Evolutionary conservation across 2,888 invertebrate species (phyloP).

Genomic region (Folsomia candida): DNA sequence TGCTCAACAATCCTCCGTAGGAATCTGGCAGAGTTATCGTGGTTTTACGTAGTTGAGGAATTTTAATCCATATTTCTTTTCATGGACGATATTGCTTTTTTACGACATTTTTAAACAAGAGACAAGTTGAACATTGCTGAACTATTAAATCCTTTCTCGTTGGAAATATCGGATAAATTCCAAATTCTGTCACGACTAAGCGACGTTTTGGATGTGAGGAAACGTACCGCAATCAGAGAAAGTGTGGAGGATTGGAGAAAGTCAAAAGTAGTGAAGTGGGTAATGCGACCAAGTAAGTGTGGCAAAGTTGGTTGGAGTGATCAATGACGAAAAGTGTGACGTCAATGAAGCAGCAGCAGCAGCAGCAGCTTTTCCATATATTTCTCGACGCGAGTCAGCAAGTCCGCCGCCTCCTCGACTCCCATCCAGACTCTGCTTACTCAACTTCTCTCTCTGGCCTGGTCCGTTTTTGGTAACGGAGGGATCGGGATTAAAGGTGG

Average conservation of each 20-base stretch:
- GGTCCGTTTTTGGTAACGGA: background rate
- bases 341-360: background rate
- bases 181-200: background rate
- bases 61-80: background rate
- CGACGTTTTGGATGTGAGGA: background rate
- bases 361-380: background rate
- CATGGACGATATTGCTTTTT: background rate
- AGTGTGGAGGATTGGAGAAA: background rate
- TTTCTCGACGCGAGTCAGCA: background rate
- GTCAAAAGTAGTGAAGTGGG: background rate
- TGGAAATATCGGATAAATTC: background rate
- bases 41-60: too few relatives aligned
- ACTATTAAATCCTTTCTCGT: background rate
- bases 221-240: background rate
- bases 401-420: background rate
- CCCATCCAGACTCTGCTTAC: background rate
- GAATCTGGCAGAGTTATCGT: too few relatives aligned
- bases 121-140: background rate
- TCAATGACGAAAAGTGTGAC: slow-evolving; percentile 17
- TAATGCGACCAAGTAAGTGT: background rate
- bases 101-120: background rate
- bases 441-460: too few relatives aligned
- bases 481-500: slow-evolving; percentile 11
- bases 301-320: background rate
- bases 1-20: background rate